Base-by-base conservation (phyloP, 2,113 vertebrate species). In the Menura novaehollandiae region DNA sequence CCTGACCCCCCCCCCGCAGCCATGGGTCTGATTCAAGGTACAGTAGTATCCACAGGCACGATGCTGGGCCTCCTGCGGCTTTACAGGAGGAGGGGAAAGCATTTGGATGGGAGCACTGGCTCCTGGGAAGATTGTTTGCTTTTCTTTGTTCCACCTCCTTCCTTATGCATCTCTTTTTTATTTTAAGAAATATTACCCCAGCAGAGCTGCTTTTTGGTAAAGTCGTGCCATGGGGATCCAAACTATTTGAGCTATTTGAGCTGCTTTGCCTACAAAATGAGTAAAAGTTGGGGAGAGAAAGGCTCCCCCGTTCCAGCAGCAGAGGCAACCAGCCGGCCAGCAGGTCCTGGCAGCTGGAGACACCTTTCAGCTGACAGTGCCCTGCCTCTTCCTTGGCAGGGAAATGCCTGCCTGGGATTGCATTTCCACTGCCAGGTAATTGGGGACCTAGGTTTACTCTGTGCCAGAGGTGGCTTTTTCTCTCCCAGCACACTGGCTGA, bases 141-240 rank as follows among this genome's bases (percentile, higher is more conserved):
- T 95, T 90, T 47, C 74, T 97, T 96, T 85, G 67, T 91, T 95
- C 87, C 89, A 89, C 82, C 91, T 96, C 94, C 76, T 92, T 93
- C 86, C 64, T 93, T 28, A 62, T 86, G 81, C 79, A 84, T 95
- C 93, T 94, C 47, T 0, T n/a, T 95, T 95, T 97, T 95, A 94
- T 95, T 97, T 97, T 95, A 95, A 97, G 97, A 97, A 97, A 94
- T 97, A 90, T 85, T 95, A 92, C 82, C 87, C 86, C 27, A 1
- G 46, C 21, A 1, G 91, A 94, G 66, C 69, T 49, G 78, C 49
- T 64, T 91, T 90, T 96, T 85, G 85, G 77, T 88, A 89, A 95
- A 95, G 89, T 18, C 1, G 44, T 72, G 71, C 68, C 13, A 2
- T 3, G 73, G 85, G 84, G 94, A 95, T 97, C 91, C 93, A 95